These are phyloP conservation scores for rat (Rattus norvegicus) DNA, from an alignment of 2,113 vertebrate species.

Conservation along the genomic window GRCr8 NC_086035.1:21191501-21192000, in stretches of 20 bases:
- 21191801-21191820: no score
- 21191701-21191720: not conserved
- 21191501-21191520: fast-evolving
- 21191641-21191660: not conserved
- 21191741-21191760: not conserved
- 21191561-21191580: not conserved
- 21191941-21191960: not conserved
- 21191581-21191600: not conserved
- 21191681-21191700: fast-evolving
- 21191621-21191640: not conserved
- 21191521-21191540: not conserved
- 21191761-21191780: not conserved
- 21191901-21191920: not conserved
- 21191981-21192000: not conserved
- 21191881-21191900: not conserved
- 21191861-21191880: not conserved
- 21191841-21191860: no score
- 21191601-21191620: not conserved
- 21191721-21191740: no score
- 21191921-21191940: not conserved
- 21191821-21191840: no score
- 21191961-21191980: not conserved
- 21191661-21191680: not conserved
- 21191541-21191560: not conserved
- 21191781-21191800: not conserved